phyloP scores from a whole-genome alignment of 2,888 invertebrate genomes.

The Caradrina clavipalpis region DNA sequence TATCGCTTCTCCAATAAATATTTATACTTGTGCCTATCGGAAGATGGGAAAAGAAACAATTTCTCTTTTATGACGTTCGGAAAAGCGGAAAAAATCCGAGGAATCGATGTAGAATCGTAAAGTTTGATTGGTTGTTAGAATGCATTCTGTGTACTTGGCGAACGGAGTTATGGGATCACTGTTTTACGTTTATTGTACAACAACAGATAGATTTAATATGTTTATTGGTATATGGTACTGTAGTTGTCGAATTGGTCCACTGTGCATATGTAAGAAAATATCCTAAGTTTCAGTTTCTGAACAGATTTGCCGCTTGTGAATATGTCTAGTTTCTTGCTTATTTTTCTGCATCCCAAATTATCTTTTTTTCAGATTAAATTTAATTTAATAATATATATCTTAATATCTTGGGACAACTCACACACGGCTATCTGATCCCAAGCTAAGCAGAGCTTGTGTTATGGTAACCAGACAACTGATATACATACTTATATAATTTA shows the following conservation, averaged over 20 bases:
- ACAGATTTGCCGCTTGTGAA: too few relatives aligned
- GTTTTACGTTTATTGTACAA: slow-evolving; percentile 45
- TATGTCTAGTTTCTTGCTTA: too few relatives aligned
- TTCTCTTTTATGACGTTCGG: slow-evolving; percentile 58
- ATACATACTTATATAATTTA: too few relatives aligned
- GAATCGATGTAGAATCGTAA: slow-evolving; percentile 57
- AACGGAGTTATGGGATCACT: slow-evolving; percentile 17
- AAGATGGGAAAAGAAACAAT: slow-evolving; percentile 52
- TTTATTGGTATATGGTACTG: background rate
- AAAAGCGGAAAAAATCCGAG: slow-evolving; percentile 44
- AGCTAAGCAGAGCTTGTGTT: too few relatives aligned
- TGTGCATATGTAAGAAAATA: too few relatives aligned
- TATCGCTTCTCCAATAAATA: slow-evolving; percentile 59
- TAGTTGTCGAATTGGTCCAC: background rate
- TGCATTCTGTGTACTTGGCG: slow-evolving; percentile 47
- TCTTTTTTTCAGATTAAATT: too few relatives aligned
- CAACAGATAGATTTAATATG: slow-evolving; percentile 1
- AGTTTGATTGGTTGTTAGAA: slow-evolving; percentile 58
- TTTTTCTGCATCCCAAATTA: too few relatives aligned
- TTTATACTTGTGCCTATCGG: slow-evolving; percentile 54
- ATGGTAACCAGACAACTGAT: too few relatives aligned
- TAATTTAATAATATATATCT: too few relatives aligned
- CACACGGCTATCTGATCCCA: too few relatives aligned
- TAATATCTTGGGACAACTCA: too few relatives aligned
- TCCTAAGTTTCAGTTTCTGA: too few relatives aligned